Evolutionary conservation across 2,888 invertebrate species (phyloP).

Genomic region (Parthenolecanium corni): DNA sequence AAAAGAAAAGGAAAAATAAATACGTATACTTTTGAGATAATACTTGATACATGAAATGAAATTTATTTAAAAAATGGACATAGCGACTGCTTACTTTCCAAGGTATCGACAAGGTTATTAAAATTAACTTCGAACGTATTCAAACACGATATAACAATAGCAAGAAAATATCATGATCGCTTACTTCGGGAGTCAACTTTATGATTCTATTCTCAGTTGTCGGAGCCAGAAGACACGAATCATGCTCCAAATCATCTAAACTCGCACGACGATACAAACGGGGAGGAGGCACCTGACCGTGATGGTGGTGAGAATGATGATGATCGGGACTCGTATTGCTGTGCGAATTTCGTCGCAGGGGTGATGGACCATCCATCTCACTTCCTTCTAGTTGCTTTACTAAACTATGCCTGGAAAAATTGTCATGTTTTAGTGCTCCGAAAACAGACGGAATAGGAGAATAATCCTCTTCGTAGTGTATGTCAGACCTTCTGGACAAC

Average conservation of each 20-base stretch:
- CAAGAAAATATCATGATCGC: no score
- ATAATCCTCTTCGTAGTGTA: no score
- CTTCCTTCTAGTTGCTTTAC: conserved; percentile 62
- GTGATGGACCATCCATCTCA: conserved; percentile 61
- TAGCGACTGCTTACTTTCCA: no score
- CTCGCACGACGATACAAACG: conserved; percentile 56
- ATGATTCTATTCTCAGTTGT: conserved; percentile 70
- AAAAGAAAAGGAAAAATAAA: conserved; percentile 23
- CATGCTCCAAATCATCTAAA: conserved; percentile 68
- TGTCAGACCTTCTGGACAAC: conserved; percentile 55
- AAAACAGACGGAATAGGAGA: background rate
- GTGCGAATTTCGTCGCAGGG: conserved; percentile 47
- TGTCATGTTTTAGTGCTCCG: background rate
- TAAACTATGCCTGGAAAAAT: conserved; percentile 52
- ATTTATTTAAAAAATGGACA: no score
- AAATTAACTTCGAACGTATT: no score
- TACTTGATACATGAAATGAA: no score
- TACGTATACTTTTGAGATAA: no score
- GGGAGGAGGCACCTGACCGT: conserved; percentile 36
- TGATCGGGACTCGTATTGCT: conserved; percentile 34
- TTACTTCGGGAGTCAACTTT: conserved; percentile 61
- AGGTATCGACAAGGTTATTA: no score
- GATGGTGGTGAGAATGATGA: conserved; percentile 29
- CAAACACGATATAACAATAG: no score
- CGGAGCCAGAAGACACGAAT: conserved; percentile 68